Conservation (phyloP, 2,797 vertebrate species). For the Epinephelus coioides region DNA sequence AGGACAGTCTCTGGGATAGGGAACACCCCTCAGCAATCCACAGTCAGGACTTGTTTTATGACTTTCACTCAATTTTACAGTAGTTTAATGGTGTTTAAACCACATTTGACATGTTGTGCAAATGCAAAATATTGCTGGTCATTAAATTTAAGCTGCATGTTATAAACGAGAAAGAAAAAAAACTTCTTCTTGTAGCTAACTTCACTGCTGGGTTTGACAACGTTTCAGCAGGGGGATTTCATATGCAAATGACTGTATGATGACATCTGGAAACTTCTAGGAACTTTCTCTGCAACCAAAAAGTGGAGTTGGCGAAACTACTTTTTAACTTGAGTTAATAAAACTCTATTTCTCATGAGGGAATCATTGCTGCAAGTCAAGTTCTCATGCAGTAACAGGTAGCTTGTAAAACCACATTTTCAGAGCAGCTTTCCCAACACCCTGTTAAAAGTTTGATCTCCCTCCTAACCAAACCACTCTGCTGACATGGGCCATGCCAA, state of each 20-base stretch:
- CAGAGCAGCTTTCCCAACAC: conserved; percentile 27
- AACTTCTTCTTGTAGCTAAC: background rate
- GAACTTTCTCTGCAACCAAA: conserved; percentile 30
- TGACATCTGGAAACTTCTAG: conserved; percentile 56
- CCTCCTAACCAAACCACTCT: background rate
- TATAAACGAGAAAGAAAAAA: background rate
- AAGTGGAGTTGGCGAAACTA: conserved; percentile 25
- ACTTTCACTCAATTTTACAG: conserved; percentile 5
- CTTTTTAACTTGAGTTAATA: conserved; percentile 35
- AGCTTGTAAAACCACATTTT: conserved; percentile 33
- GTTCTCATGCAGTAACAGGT: conserved; percentile 29
- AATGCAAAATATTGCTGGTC: background rate
- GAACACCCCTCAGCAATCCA: background rate
- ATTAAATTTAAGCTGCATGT: conserved; percentile 6
- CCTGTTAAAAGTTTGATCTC: conserved; percentile 18
- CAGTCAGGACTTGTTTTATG: conserved; percentile 3
- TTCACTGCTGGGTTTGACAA: conserved; percentile 4
- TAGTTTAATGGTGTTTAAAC: conserved; percentile 6
- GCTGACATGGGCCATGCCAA: conserved; percentile 4
- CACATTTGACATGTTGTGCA: background rate
- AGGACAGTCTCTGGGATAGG: background rate
- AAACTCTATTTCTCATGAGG: conserved; percentile 34
- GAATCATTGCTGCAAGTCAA: conserved; percentile 24
- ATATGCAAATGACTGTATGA: conserved; percentile 39
- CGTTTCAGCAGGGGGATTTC: conserved; percentile 6